Conservation (phyloP, 2,113 vertebrate genomes). For the Montifringilla adamsi region DNA sequence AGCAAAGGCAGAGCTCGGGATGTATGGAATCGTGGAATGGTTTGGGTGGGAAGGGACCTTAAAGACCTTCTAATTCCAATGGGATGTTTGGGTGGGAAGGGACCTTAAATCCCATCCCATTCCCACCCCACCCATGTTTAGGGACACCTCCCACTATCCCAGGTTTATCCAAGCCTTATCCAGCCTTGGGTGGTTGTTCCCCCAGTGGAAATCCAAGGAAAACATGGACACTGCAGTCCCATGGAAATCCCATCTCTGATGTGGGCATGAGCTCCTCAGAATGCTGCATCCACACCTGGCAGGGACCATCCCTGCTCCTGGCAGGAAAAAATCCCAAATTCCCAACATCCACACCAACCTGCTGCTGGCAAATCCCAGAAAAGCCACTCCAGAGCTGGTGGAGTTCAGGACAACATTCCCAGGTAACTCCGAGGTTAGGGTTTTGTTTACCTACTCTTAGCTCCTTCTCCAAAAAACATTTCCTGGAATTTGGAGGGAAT, state of each 20-base stretch:
- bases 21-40: neutral
- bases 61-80: neutral
- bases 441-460: neutral
- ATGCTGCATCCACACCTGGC: neutral
- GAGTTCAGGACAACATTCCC: neutral
- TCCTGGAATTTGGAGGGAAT: neutral
- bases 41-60: neutral
- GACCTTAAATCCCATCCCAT: neutral
- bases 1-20: accelerated
- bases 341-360: neutral
- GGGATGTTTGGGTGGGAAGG: neutral
- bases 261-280: neutral
- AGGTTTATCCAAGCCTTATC: no score
- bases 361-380: neutral
- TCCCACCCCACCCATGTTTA: neutral
- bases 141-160: neutral
- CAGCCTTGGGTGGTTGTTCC: neutral
- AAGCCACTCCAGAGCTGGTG: neutral
- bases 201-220: neutral
- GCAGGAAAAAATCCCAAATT: neutral
- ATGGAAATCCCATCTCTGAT: neutral
- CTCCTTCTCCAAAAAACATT: neutral
- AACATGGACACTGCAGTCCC: neutral
- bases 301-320: neutral
- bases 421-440: neutral